A percentile compares a stretch with the other conserved stretches of the same genome.
Evolutionary conservation across 2,888 invertebrate species (phyloP).

Genomic region (Eupeodes luniger): DNA sequence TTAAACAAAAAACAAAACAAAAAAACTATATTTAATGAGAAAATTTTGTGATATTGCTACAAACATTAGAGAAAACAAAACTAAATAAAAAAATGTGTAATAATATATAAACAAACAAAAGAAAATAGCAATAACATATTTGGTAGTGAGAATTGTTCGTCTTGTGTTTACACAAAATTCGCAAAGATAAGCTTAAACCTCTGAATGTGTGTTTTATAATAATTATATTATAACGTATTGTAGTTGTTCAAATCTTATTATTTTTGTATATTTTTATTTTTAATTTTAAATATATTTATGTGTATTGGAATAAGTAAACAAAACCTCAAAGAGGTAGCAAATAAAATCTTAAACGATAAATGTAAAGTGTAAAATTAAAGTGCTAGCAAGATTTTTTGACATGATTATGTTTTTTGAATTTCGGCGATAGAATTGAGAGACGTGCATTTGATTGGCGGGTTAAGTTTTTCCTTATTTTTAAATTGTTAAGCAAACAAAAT

Average conservation of each 20-base stretch:
- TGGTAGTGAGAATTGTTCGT: slow-evolving; percentile 72
- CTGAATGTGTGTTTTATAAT: slow-evolving; percentile 73
- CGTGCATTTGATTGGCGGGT: background rate
- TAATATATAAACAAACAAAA: slow-evolving; percentile 58
- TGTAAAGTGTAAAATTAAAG: slow-evolving; percentile 29
- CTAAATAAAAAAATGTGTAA: slow-evolving; percentile 56
- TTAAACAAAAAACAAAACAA: background rate
- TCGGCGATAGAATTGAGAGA: background rate
- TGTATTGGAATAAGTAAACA: slow-evolving; percentile 58
- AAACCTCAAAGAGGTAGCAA: slow-evolving; percentile 66
- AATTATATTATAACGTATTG: slow-evolving; percentile 17
- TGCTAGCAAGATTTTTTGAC: slow-evolving; percentile 11
- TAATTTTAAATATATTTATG: slow-evolving; percentile 70
- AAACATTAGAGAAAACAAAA: slow-evolving; percentile 70
- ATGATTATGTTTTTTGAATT: background rate
- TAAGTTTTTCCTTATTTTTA: background rate
- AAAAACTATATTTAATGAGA: slow-evolving; percentile 70
- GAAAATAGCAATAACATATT: slow-evolving; percentile 75
- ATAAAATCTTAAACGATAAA: slow-evolving; percentile 11
- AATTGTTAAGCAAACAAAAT: background rate
- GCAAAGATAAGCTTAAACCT: slow-evolving; percentile 68
- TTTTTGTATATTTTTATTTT: slow-evolving; percentile 42
- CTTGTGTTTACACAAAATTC: slow-evolving; percentile 51
- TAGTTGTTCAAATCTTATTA: slow-evolving; percentile 56
- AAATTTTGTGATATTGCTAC: slow-evolving; percentile 78